Conservation (phyloP, 1,140 invertebrate species). For the Drosophila truncata region DNA sequence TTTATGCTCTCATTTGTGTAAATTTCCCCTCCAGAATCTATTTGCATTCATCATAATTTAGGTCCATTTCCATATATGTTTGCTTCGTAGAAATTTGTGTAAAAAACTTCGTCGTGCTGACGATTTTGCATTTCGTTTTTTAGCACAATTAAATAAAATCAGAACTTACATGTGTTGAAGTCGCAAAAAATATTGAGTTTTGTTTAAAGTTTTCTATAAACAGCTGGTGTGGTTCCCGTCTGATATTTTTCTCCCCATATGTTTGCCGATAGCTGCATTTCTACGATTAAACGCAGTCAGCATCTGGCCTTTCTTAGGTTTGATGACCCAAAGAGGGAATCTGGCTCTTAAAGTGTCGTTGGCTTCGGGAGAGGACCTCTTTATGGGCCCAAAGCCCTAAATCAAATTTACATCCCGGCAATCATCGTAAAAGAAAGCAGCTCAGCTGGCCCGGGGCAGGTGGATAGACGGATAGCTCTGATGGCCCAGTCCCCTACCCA, state of each 20-base stretch:
- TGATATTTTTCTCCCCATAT: not conserved
- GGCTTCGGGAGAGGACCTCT: not conserved
- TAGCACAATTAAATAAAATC: not conserved
- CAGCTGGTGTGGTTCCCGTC: not conserved
- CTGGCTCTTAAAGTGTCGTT: conserved; percentile 39
- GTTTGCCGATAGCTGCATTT: conserved; percentile 4
- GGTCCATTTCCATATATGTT: not conserved
- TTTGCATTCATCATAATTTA: not conserved
- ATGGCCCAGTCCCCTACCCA: conserved; percentile 20
- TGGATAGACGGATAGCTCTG: conserved; percentile 25
- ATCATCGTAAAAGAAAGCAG: conserved; percentile 57
- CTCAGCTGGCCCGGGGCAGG: conserved; percentile 43
- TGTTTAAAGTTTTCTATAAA: not conserved
- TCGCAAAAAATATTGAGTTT: not conserved
- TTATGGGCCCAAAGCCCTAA: conserved; percentile 25
- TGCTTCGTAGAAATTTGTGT: no score
- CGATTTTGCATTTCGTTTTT: not conserved
- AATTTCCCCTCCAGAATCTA: not conserved
- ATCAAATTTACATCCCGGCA: conserved; percentile 55
- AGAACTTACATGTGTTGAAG: not conserved
- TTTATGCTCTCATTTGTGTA: not conserved
- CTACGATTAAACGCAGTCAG: conserved; percentile 12
- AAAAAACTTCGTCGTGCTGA: not conserved
- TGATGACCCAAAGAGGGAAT: conserved; percentile 17
- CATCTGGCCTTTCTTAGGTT: conserved; percentile 12